A percentile compares a stretch with the other conserved stretches of the same genome.
These are phyloP conservation scores for Drosophila kokeensis DNA, from an alignment of 2,888 invertebrate species.

Conservation along the genomic window DNA sequence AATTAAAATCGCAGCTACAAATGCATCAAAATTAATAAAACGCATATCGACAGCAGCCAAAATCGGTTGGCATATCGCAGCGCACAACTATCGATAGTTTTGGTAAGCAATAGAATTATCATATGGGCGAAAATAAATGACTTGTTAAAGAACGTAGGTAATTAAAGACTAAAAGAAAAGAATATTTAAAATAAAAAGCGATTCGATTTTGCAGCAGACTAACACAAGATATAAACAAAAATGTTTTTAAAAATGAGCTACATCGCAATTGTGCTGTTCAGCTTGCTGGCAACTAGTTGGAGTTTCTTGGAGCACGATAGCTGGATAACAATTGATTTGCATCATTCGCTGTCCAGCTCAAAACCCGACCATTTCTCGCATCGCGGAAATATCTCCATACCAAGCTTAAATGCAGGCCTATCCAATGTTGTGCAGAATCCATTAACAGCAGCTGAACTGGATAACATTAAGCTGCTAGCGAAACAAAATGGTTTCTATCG, in stretches of 20 bases:
- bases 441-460: constrained; percentile 86
- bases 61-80: background rate
- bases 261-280: constrained; percentile 36
- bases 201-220: background rate
- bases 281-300: constrained; percentile 41
- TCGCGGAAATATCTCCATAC: constrained; percentile 90
- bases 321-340: constrained; percentile 89
- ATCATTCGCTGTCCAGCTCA: constrained; percentile 88
- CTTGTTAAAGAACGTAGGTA: constrained; percentile 43
- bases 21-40: background rate
- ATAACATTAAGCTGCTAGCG: constrained; percentile 86
- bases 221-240: constrained; percentile 1
- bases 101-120: constrained; percentile 27
- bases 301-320: constrained; percentile 90
- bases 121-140: constrained; percentile 48
- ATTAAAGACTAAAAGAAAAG: constrained; percentile 1
- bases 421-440: constrained; percentile 88
- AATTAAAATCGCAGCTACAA: background rate
- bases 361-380: constrained; percentile 87
- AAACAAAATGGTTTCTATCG: constrained; percentile 90
- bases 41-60: background rate
- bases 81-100: constrained; percentile 29
- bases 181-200: background rate
- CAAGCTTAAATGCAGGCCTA: constrained; percentile 89
- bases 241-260: constrained; percentile 34